Base-by-base conservation (phyloP, 2,113 vertebrate genomes). In the Philantomba maxwellii region DNA sequence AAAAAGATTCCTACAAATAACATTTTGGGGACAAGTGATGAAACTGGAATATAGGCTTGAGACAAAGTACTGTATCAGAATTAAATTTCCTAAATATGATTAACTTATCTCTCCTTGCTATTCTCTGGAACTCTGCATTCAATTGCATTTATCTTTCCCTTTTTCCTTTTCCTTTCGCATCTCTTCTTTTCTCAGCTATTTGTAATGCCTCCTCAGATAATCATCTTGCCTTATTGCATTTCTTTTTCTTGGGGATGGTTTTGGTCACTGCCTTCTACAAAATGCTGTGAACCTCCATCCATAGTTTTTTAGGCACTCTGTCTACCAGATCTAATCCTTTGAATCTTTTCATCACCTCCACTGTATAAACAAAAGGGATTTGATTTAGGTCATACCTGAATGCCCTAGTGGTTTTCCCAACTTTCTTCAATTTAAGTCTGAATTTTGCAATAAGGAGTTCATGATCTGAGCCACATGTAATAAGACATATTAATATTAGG, bases 61-160 rank as follows among this genome's bases (percentile, higher is more conserved):
- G 39, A 53, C 43, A 49, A 78, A 89, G 5, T 45, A n/a, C 26
- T 85, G 2, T 33, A 94, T 45, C 28, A 11, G 85, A 88, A 93
- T 92, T 84, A 95, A 80, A 80, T 86, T 89, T 93, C 43, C 84
- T 87, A 47, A 95, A 57, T 64, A 49, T 95, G n/a, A 95, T 23
- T 88, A 88, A 93, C 3, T 75, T 75, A 26, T 43, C 70, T 75
- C 6, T 26, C 39, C 70, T 75, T 43, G 23, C 12, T 26, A 26
- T 75, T 43, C 70, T 75, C 70, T 43, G 39, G 70, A 75, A 26
- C 70, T 43, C 70, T 75, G 39, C 39, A 26, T 26, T 43, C 70
- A 26, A 15, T 26, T 43, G 70, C 12, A 12, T 43, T 43, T 75
- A 75, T 75, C 70, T 75, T 75, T 75, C 39, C 39, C 39, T 43